These are phyloP conservation scores for Idaea aversata DNA, from an alignment of 2,888 invertebrate species.

Conservation along the genomic window DNA sequence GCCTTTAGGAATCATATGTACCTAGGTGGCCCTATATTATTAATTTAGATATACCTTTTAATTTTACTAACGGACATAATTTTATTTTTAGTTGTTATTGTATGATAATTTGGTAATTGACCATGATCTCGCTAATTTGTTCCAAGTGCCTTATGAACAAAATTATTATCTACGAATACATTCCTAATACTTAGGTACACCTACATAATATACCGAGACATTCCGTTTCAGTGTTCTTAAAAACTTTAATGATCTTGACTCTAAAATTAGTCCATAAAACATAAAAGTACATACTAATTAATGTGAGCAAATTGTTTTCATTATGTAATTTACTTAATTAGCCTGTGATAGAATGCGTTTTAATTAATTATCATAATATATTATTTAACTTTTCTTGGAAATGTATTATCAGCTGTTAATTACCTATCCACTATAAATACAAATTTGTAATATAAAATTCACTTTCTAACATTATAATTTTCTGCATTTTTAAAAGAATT, in stretches of 20 bases:
- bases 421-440: constrained; percentile 50
- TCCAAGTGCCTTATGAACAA: constrained; percentile 78
- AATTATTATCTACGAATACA: constrained; percentile 51
- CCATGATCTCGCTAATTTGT: constrained; percentile 67
- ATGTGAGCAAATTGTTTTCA: constrained; percentile 30
- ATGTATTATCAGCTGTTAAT: constrained; percentile 30
- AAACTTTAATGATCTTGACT: constrained; percentile 11
- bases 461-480: constrained; percentile 74
- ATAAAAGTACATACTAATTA: constrained; percentile 7
- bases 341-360: constrained; percentile 67
- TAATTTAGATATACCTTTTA: too few species aligned
- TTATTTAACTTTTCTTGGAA: constrained; percentile 33
- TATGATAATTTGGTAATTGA: constrained; percentile 28
- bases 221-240: background rate
- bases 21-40: too few species aligned
- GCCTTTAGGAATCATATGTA: too few species aligned
- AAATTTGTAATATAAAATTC: constrained; percentile 77
- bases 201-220: background rate
- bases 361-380: constrained; percentile 26
- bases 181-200: constrained; percentile 54
- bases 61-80: too few species aligned
- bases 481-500: constrained; percentile 74
- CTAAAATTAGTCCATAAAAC: constrained; percentile 14
- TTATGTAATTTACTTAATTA: constrained; percentile 59
- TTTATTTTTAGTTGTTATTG: too few species aligned